A percentile compares a stretch with the other conserved stretches of the same genome.
These are phyloP conservation scores for Drosophila phalerata DNA, from an alignment of 2,888 invertebrate genomes.

Conservation along the genomic window DNA sequence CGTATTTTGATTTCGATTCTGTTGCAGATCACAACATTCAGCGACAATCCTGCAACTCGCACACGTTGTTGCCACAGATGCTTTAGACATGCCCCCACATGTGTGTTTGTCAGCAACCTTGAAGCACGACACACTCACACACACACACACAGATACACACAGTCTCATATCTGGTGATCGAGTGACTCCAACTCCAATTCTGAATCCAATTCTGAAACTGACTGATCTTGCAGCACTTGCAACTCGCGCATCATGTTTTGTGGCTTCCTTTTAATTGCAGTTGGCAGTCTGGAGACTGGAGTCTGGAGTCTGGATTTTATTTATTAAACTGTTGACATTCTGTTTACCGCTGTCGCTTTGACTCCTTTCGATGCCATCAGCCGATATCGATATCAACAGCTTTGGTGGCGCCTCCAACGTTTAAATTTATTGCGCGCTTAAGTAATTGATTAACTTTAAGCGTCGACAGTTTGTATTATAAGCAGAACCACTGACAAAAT, in stretches of 20 bases:
- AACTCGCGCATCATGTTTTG: constrained; percentile 34
- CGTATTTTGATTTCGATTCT: constrained; percentile 2
- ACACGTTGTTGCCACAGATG: constrained; percentile 23
- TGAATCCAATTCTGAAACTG: constrained; percentile 29
- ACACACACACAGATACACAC: constrained; percentile 25
- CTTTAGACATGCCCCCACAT: constrained; percentile 11
- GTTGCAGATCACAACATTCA: constrained; percentile 37
- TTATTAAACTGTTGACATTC: constrained; percentile 82
- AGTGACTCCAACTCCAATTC: constrained; percentile 23
- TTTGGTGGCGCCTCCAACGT: constrained; percentile 60
- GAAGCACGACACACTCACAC: constrained; percentile 14
- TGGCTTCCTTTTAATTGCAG: constrained; percentile 65
- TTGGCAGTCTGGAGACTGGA: constrained; percentile 6
- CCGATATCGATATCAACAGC: constrained; percentile 65
- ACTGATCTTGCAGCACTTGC: constrained; percentile 44
- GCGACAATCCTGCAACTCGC: constrained; percentile 37
- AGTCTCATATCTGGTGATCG: constrained; percentile 27
- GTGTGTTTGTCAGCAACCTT: constrained; percentile 44
- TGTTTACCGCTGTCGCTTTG: constrained; percentile 46
- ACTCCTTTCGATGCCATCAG: constrained; percentile 40
- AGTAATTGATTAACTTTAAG: constrained; percentile 63
- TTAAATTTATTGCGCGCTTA: constrained; percentile 65
- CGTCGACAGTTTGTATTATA: constrained; percentile 16
- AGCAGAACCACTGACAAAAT: neutral
- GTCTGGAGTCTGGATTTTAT: constrained; percentile 67